Evolutionary conservation across 2,797 vertebrate species (phyloP).

Genomic region (Natrix natrix): DNA sequence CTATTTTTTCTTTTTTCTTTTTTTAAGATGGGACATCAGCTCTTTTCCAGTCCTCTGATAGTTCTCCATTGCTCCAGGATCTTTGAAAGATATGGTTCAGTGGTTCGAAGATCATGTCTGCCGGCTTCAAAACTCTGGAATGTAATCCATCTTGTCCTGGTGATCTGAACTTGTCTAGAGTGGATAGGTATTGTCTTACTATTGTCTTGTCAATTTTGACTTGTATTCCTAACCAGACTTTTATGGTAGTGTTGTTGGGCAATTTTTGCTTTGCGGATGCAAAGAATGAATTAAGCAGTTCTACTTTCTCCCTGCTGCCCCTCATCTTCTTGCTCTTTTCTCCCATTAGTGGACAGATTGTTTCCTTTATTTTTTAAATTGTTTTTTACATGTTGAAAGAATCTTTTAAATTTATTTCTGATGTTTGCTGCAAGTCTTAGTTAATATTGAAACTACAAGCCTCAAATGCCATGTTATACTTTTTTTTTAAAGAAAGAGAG

Average conservation of each 20-base stretch:
- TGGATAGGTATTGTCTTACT: not conserved
- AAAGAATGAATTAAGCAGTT: not conserved
- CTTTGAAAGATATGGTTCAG: not conserved
- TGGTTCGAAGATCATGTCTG: not conserved
- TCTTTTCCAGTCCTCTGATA: not conserved
- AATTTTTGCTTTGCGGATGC: not conserved
- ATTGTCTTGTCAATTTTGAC: not conserved
- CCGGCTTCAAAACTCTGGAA: not conserved
- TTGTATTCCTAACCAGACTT: not conserved
- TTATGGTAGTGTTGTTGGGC: not conserved
- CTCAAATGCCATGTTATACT: too few species aligned
- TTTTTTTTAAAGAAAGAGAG: too few species aligned
- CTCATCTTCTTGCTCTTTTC: not conserved
- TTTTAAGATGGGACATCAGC: not conserved
- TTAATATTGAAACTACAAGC: too few species aligned
- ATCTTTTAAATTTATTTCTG: not conserved
- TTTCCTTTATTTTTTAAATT: not conserved
- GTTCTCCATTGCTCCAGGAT: not conserved
- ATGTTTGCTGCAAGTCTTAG: not conserved
- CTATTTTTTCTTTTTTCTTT: not conserved
- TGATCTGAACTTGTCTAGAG: not conserved
- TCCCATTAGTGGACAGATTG: not conserved
- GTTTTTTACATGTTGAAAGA: not conserved
- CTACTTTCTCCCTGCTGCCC: not conserved
- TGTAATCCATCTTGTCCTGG: not conserved